These are phyloP conservation scores for Drosophila mayaguana DNA, from an alignment of 2,888 invertebrate species.

Conservation along the genomic window DNA sequence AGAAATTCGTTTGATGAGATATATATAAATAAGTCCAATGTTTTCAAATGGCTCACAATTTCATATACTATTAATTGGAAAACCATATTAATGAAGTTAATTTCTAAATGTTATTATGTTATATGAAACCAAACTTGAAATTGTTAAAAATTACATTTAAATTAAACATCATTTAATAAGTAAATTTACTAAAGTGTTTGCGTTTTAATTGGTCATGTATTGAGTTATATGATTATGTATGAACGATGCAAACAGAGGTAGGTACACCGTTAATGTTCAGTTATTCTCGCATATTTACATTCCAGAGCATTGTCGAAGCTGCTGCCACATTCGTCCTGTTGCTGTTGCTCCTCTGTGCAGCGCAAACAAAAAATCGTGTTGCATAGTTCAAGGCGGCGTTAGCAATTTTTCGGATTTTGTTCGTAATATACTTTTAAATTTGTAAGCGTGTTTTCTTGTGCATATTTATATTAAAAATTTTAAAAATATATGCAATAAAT, in stretches of 20 bases:
- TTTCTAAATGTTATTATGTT: neutral
- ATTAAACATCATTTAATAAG: neutral
- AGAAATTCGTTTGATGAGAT: neutral
- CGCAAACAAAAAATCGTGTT: conserved; percentile 37
- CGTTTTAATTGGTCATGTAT: conserved; percentile 9
- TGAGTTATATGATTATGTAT: conserved; percentile 9
- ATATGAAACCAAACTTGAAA: neutral
- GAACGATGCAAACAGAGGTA: conserved; percentile 35
- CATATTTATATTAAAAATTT: conserved; percentile 32
- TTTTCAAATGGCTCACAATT: neutral
- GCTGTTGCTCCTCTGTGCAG: conserved; percentile 60
- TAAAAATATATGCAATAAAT: conserved; percentile 24
- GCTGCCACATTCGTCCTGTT: conserved; percentile 90
- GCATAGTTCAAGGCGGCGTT: conserved; percentile 42
- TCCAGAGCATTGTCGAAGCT: conserved; percentile 92
- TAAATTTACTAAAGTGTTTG: neutral
- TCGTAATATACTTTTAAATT: conserved; percentile 35
- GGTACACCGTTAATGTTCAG: conserved; percentile 11
- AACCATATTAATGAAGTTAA: no score
- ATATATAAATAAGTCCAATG: neutral
- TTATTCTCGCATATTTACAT: conserved; percentile 86
- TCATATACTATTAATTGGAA: no score
- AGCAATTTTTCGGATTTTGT: conserved; percentile 29
- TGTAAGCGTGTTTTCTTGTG: conserved; percentile 42
- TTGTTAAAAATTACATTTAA: neutral